Evolutionary conservation across 2,113 vertebrate species (phyloP), one percentile per base, ranked within the genome.

Genomic region (Grammomys dolichurus): DNA sequence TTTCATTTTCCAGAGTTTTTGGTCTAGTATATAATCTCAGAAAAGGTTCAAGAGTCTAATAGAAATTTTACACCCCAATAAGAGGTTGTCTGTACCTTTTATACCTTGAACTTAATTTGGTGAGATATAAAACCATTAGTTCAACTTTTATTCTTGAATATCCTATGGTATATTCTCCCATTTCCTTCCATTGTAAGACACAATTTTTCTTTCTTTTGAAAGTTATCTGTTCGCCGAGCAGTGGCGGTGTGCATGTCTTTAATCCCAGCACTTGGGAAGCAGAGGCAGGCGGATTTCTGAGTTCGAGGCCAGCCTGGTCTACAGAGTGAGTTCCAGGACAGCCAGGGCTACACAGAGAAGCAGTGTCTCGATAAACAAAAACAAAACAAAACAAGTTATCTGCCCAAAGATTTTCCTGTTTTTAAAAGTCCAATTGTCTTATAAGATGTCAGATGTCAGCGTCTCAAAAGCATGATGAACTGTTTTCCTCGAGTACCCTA

Each of bases 181-280:
- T 19, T 80, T 82, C 31, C 7, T 73, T 56, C 22, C 20, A 33
- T 11, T 60, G 46, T 93, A 70, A 90, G 7, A 13, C 6, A 87
- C 72, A 24, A 11, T 63, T 95, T 90, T 90, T 77, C n/a, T 90
- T 90, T 90, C 51, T 51, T 22, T 69, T 87, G 4, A 51, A 91
- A 93, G 8, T 43, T 33, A 67, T 46, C 3, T 76, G 26, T 40
- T 40, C 40, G 40, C 40, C 40, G 40, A 40, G 40, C 40, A 40
- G 40, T 40, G 40, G 40, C 40, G 40, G 40, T 40, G 40, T 40
- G 40, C 40, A 40, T 40, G 40, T 40, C 40, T 40, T 40, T 40
- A 40, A 40, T 40, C 40, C 40, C 40, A 40, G 40, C 40, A 40
- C 40, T 40, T 40, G 40, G 40, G 40, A 40, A 40, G 40, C 40